Base-by-base conservation (phyloP, 2,797 vertebrate genomes). In the Florisuga fusca region DNA sequence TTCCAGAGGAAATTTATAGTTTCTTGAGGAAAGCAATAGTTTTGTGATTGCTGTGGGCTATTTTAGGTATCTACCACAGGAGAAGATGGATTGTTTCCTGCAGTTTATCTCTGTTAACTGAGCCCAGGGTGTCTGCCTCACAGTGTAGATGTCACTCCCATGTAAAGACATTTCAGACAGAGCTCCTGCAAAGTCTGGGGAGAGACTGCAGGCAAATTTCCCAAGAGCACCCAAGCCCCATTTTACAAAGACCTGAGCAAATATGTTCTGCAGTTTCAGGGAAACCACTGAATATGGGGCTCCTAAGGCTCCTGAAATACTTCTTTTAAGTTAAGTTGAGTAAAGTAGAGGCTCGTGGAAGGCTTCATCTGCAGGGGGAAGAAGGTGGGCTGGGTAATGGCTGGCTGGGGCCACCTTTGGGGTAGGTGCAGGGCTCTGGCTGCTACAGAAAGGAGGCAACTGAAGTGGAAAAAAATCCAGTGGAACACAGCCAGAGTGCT, bases 61-160 rank as follows among this genome's bases (percentile, higher is more conserved):
- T 93, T 91, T 91, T 77, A 84, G 59, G 66, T 94, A 59, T 86
- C 73, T 89, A 88, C 66, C n/a, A 21, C 23, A 80, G n/a, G 57
- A 94, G 83, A 95, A 94, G 95, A 96, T 76, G 12, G 91, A 95
- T 94, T 96, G 93, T 94, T 96, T 96, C 93, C 95, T 94, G 69
- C 88, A 86, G 80, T 95, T 94, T 94, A 89, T 93, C 94, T 91
- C 82, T 81, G 87, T 89, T 80, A 86, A 94, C 66, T 69, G 84
- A 96, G 64, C 54, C 62, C 43, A 69, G 80, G 69, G 89, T 93
- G 93, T 93, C 82, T 95, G 91, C 82, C 82, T 93, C 91, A 85
- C 21, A n/a, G 2, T 89, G 95, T 81, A 91, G 82, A 54, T 91
- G 96, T 96, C 94, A 95, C 61, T 96, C 91, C 89, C 33, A 48